Base-by-base conservation (phyloP, 1,140 invertebrate species). In the Lethrus apterus region DNA sequence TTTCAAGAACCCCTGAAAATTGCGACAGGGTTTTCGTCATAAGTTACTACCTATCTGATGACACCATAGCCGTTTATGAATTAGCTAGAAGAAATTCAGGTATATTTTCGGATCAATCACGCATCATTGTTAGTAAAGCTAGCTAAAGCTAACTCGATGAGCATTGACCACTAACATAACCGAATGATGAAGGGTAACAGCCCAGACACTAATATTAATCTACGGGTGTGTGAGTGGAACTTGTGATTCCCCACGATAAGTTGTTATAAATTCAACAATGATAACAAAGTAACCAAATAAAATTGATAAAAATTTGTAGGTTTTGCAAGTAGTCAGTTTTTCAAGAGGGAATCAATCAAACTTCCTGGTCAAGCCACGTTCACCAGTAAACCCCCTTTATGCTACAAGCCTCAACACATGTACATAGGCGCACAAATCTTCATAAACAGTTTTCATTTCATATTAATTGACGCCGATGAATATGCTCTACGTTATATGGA, bases 401-500 rank as follows among this genome's bases (percentile, higher is more conserved):
- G 79, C 51, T 92, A 88, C 60, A 72, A 74, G 1, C 74, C 86
- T 2, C 67, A 78, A 48, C 80, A 93, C 62, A 82, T 94, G 65
- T 93, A 80, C 67, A 74, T 94, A 5, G 90, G 90, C 18, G 80
- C 83, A 17, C 72, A 70, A 15, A 54, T 93, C 8, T 77, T 78
- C 21, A 75, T 94, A 14, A 83, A 85, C 64, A 76, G 79, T 55
- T 87, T 87, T 63, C 69, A 78, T 10, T 94, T 94, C 63, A 59
- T 82, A 44, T 66, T 94, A 3, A 71, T 79, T 13, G 80, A 80
- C 19, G 86, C 88, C 5, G 91, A 95, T 64, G 83, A 92, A 61
- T 93, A 91, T 65, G 81, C 85, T 2, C 70, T 91, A 42, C 72
- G 79, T 32, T 93, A 89, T 63, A 88, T 94, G 89, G 91, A 95